phyloP scores from a whole-genome alignment of 2,113 vertebrate genomes.

The Haemorhous mexicanus region DNA sequence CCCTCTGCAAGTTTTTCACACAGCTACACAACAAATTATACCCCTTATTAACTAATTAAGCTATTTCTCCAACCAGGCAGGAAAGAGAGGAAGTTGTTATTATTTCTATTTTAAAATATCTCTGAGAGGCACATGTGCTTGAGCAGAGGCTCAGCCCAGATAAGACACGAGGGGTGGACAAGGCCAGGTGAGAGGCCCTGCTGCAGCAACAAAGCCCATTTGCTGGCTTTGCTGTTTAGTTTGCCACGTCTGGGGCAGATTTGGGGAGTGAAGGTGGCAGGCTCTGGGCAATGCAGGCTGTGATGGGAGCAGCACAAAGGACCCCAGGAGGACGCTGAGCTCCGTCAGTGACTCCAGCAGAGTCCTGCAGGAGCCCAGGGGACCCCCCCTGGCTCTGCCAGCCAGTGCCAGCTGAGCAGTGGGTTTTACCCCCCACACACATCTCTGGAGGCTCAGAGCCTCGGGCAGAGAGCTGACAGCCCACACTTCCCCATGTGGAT shows the following conservation, averaged over 20 bases:
- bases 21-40: constrained; percentile 22
- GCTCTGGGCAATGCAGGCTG: neutral
- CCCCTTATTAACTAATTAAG: constrained; percentile 44
- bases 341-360: neutral
- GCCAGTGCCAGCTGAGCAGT: fast-evolving
- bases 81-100: neutral
- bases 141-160: neutral
- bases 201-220: neutral
- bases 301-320: fast-evolving
- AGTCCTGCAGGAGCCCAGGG: neutral
- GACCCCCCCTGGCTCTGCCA: neutral
- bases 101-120: constrained; percentile 48
- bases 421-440: neutral
- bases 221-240: neutral
- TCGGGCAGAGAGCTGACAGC: neutral
- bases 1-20: constrained; percentile 28
- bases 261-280: neutral
- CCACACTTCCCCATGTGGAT: neutral
- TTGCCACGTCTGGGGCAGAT: neutral
- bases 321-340: neutral
- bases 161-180: neutral
- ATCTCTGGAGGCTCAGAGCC: neutral
- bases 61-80: constrained; percentile 39
- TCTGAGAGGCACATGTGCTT: neutral
- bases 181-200: neutral